Evolutionary conservation across 2,797 vertebrate genomes (phyloP).

Genomic region (Pseudochromis fuscus): DNA sequence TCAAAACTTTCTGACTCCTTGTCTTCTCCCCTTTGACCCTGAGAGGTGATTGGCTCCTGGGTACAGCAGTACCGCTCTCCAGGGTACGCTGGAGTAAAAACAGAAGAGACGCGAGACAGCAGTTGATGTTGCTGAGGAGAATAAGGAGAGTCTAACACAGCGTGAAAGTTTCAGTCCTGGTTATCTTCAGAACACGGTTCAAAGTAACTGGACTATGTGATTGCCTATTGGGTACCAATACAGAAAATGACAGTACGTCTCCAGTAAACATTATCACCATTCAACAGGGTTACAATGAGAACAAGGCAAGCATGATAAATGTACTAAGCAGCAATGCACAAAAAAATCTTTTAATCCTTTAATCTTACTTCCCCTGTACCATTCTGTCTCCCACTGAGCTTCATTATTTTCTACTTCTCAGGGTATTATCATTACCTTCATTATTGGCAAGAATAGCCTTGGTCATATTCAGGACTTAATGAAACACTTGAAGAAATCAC

Average conservation of each 20-base stretch:
- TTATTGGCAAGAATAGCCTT: constrained; percentile 39
- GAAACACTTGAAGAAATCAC: constrained; percentile 45
- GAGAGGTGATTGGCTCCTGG: constrained; percentile 64
- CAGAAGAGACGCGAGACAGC: constrained; percentile 21
- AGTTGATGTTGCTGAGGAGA: constrained; percentile 22
- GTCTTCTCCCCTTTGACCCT: constrained; percentile 63
- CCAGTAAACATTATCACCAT: constrained; percentile 28
- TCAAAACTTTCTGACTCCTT: constrained; percentile 54
- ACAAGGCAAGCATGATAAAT: constrained; percentile 30
- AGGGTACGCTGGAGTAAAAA: constrained; percentile 26
- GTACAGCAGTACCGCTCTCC: constrained; percentile 22
- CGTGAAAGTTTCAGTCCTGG: constrained; percentile 4
- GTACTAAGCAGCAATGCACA: constrained; percentile 1
- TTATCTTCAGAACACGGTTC: background rate
- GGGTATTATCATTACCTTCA: constrained; percentile 40
- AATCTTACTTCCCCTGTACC: constrained; percentile 42
- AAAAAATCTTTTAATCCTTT: constrained; percentile 44
- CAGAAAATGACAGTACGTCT: constrained; percentile 6
- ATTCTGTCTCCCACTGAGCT: constrained; percentile 30
- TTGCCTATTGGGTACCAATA: constrained; percentile 10
- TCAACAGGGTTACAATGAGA: constrained; percentile 33
- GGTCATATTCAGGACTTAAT: constrained; percentile 42
- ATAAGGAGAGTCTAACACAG: constrained; percentile 9
- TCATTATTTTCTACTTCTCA: constrained; percentile 61
- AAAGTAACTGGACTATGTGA: background rate